Evolutionary conservation across 2,888 invertebrate species (phyloP).

Genomic region (Epistrophe eligans): DNA sequence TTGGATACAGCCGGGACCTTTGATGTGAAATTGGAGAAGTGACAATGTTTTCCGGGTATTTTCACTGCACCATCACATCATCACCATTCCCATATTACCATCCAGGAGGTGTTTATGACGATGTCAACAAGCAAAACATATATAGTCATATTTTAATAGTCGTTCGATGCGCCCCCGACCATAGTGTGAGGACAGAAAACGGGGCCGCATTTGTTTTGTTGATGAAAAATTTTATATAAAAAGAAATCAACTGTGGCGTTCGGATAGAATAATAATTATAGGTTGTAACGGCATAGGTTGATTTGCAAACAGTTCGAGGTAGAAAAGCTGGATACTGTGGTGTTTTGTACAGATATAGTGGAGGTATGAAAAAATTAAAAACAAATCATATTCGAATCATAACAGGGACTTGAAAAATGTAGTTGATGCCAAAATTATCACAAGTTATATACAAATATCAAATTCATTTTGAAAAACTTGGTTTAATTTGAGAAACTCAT

Average conservation of each 20-base stretch:
- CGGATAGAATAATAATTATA: neutral
- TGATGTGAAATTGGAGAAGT: constrained; percentile 76
- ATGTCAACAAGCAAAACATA: constrained; percentile 73
- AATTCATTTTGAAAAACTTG: no score
- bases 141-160: constrained; percentile 49
- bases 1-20: constrained; percentile 67
- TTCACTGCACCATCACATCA: constrained; percentile 60
- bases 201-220: constrained; percentile 4
- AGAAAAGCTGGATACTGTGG: no score
- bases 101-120: constrained; percentile 69
- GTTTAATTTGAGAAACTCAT: no score
- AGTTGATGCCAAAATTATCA: no score
- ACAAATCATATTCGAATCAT: no score
- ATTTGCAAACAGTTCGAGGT: no score
- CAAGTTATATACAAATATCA: no score
- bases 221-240: no score
- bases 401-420: no score
- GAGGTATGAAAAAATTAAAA: no score
- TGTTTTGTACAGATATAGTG: no score
- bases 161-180: constrained; percentile 1
- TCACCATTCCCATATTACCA: constrained; percentile 44
- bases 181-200: neutral
- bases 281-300: neutral
- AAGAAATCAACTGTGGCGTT: neutral
- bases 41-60: constrained; percentile 75